Evolutionary conservation across 2,797 vertebrate genomes (phyloP).

Genomic region (Huso huso): DNA sequence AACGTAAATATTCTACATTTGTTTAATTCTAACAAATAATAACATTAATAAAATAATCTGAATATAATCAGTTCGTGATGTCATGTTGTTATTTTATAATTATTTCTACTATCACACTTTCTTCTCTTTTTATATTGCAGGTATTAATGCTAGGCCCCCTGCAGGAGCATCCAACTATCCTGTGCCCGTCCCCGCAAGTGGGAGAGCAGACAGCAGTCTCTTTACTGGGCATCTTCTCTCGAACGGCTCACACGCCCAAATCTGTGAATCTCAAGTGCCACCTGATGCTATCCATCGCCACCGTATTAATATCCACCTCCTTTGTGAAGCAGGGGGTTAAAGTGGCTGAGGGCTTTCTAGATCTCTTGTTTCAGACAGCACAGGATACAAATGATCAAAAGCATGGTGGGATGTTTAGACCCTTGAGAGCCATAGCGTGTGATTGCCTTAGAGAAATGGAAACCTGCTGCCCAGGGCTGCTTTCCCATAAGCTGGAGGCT

Average conservation of each 20-base stretch:
- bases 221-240: constrained; percentile 61
- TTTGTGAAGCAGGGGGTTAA: constrained; percentile 43
- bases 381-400: constrained; percentile 52
- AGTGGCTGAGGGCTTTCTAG: constrained; percentile 57
- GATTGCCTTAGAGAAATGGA: constrained; percentile 79
- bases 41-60: too few species aligned
- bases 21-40: too few species aligned
- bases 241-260: constrained; percentile 42
- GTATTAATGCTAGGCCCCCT: constrained; percentile 60
- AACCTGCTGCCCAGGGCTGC: constrained; percentile 62
- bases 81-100: too few species aligned
- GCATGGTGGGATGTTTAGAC: constrained; percentile 32
- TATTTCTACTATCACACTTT: not conserved
- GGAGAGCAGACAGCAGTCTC: constrained; percentile 65
- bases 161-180: constrained; percentile 58
- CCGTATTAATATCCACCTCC: constrained; percentile 55
- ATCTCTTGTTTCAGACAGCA: constrained; percentile 55
- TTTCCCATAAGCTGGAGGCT: constrained; percentile 62
- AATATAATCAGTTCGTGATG: too few species aligned
- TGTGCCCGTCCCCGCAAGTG: constrained; percentile 54
- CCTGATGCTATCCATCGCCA: constrained; percentile 66
- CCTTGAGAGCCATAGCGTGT: constrained; percentile 57
- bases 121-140: constrained; percentile 36
- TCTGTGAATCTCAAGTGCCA: constrained; percentile 52
- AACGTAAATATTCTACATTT: too few species aligned